Percentiles rank a stretch among this genome's conserved stretches.
These are phyloP conservation scores for Acanthurus tractus DNA, from an alignment of 2,797 vertebrate genomes.

Conservation along the genomic window DNA sequence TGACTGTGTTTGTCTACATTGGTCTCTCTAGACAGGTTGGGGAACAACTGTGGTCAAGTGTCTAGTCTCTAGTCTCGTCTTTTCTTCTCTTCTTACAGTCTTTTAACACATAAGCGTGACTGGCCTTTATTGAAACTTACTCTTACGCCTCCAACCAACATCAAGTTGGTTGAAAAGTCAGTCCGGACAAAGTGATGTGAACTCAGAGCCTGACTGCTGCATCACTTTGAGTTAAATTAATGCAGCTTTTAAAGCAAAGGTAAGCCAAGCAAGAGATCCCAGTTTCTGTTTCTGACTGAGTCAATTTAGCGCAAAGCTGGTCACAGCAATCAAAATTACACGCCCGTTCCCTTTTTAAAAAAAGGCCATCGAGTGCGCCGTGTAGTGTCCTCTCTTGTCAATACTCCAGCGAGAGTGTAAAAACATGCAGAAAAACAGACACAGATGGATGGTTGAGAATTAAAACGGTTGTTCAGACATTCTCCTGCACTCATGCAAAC, in stretches of 20 bases:
- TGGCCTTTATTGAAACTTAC: constrained; percentile 35
- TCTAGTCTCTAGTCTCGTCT: constrained; percentile 24
- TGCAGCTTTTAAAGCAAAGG: constrained; percentile 57
- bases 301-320: constrained; percentile 44
- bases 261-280: constrained; percentile 58
- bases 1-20: constrained; percentile 41
- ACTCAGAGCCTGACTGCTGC: constrained; percentile 40
- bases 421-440: constrained; percentile 64
- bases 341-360: constrained; percentile 73
- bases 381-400: constrained; percentile 67
- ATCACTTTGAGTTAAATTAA: constrained; percentile 41
- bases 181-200: constrained; percentile 31
- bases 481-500: constrained; percentile 58
- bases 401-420: constrained; percentile 62
- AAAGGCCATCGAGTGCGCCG: constrained; percentile 65
- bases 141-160: constrained; percentile 29
- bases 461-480: constrained; percentile 73
- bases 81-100: constrained; percentile 21
- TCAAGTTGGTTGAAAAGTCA: constrained; percentile 27
- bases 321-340: constrained; percentile 58
- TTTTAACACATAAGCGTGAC: constrained; percentile 20
- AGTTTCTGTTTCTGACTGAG: constrained; percentile 48
- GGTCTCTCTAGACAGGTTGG: constrained; percentile 42
- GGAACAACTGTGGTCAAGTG: constrained; percentile 31
- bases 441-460: constrained; percentile 68